phyloP scores from a whole-genome alignment of 1,140 invertebrate species.

The Oscheius sp. region DNA sequence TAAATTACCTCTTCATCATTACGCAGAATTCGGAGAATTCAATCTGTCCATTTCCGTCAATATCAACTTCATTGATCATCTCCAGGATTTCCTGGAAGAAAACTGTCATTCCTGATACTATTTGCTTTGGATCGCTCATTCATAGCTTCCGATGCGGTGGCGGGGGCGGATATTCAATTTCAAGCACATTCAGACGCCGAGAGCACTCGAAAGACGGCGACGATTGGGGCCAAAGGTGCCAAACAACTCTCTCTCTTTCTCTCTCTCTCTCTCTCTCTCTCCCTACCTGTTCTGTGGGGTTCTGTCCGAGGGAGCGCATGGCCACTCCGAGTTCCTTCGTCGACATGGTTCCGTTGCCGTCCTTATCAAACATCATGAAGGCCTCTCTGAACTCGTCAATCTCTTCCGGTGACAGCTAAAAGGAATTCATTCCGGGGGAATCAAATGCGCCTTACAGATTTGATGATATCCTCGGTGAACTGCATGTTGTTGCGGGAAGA shows the following conservation, averaged over 20 bases:
- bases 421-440: no score
- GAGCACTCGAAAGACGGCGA: no score
- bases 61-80: slow-evolving; percentile 99
- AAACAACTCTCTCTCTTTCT: not conserved
- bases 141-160: no score
- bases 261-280: not conserved
- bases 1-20: slow-evolving; percentile 62
- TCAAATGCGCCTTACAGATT: slow-evolving; percentile 16
- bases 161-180: no score
- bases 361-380: slow-evolving; percentile 96
- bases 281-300: slow-evolving; percentile 86
- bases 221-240: not conserved
- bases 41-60: slow-evolving; percentile 86
- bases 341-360: slow-evolving; percentile 97
- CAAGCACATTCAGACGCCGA: no score
- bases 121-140: no score
- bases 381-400: slow-evolving; percentile 89
- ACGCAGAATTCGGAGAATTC: slow-evolving; percentile 77
- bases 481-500: slow-evolving; percentile 36
- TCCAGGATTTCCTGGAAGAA: slow-evolving; percentile 78
- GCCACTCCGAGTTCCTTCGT: slow-evolving; percentile 98
- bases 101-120: slow-evolving; percentile 13
- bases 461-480: slow-evolving; percentile 44
- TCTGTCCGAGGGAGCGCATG: slow-evolving; percentile 94
- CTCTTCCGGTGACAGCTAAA: slow-evolving; percentile 44